Conservation (phyloP, 1,140 invertebrate species). For the Drosophila mayri region DNA sequence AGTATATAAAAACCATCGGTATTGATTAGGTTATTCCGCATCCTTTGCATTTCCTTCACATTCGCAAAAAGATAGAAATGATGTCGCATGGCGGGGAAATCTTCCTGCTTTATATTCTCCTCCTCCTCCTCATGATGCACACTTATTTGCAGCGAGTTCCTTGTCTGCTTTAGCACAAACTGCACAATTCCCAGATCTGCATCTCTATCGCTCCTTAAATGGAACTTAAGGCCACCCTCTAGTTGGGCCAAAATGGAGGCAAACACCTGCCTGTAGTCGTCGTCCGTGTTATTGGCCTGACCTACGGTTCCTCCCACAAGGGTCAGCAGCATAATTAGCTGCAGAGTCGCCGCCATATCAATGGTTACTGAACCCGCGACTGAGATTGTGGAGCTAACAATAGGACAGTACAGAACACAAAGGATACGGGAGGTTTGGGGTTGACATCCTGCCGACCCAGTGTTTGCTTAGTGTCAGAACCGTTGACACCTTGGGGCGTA, state of each 20-base stretch:
- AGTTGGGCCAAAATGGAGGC: slow-evolving; percentile 29
- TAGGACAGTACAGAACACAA: slow-evolving; percentile 19
- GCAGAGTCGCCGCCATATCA: slow-evolving; percentile 51
- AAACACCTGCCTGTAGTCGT: slow-evolving; percentile 17
- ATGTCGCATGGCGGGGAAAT: background rate
- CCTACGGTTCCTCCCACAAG: slow-evolving; percentile 28
- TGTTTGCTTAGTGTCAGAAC: slow-evolving; percentile 66
- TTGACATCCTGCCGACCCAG: slow-evolving; percentile 48
- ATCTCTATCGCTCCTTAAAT: slow-evolving; percentile 23
- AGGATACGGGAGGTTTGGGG: slow-evolving; percentile 5
- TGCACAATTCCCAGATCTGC: slow-evolving; percentile 29
- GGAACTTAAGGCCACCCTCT: slow-evolving; percentile 47
- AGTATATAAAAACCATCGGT: slow-evolving; percentile 53
- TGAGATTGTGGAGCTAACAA: slow-evolving; percentile 45
- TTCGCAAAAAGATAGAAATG: slow-evolving; percentile 29
- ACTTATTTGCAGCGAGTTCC: background rate
- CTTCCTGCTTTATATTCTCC: background rate
- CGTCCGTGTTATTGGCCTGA: slow-evolving; percentile 24
- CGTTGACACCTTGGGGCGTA: slow-evolving; percentile 48
- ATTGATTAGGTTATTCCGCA: slow-evolving; percentile 3
- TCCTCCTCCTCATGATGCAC: background rate
- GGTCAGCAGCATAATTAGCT: slow-evolving; percentile 67
- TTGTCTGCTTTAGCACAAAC: slow-evolving; percentile 25
- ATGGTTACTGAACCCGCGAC: slow-evolving; percentile 49
- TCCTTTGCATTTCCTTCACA: slow-evolving; percentile 10